These are phyloP conservation scores for Anoplolepis gracilipes DNA, from an alignment of 1,140 invertebrate species.

Conservation along the genomic window DNA sequence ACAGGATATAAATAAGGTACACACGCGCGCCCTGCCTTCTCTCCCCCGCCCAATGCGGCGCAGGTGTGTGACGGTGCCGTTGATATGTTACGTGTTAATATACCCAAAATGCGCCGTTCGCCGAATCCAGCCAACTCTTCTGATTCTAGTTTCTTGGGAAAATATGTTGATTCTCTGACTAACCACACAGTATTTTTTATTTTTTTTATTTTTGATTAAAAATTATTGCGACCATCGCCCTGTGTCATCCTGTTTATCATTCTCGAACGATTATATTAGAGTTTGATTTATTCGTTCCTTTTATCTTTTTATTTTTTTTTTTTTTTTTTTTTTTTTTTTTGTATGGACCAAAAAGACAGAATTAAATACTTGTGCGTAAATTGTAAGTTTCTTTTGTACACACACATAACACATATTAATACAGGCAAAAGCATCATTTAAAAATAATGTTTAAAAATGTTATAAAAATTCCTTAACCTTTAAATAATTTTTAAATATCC, in stretches of 20 bases:
- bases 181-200: slow-evolving; percentile 43
- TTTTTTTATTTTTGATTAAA: slow-evolving; percentile 1
- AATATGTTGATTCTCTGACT: neutral
- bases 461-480: too few relatives aligned
- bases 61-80: slow-evolving; percentile 70
- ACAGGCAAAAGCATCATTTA: neutral
- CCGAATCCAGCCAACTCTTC: slow-evolving; percentile 24
- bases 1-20: slow-evolving; percentile 70
- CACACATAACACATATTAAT: neutral
- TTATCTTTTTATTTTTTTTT: neutral
- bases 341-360: neutral
- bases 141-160: slow-evolving; percentile 26
- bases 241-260: neutral
- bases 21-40: slow-evolving; percentile 24
- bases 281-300: neutral
- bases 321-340: neutral
- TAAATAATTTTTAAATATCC: too few relatives aligned
- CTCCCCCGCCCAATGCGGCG: neutral
- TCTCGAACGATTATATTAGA: neutral
- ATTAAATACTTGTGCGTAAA: neutral
- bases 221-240: slow-evolving; percentile 48
- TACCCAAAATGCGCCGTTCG: slow-evolving; percentile 65
- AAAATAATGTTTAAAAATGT: too few relatives aligned
- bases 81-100: slow-evolving; percentile 81
- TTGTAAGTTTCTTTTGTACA: neutral